phyloP scores from a whole-genome alignment of 2,113 vertebrate genomes.

The Neoarius graeffei region DNA sequence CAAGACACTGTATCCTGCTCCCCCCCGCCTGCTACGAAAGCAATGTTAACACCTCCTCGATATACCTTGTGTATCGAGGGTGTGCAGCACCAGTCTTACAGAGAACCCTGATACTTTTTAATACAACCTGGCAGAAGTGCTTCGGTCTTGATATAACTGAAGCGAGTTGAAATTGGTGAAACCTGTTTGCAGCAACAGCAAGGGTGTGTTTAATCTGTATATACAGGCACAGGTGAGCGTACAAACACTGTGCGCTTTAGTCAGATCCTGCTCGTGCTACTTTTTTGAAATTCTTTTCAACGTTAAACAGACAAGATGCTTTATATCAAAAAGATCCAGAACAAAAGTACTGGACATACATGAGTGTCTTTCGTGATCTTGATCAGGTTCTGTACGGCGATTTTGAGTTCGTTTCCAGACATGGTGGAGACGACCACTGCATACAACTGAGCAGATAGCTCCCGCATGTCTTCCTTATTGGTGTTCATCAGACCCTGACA shows the following conservation, averaged over 20 bases:
- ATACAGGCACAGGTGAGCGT: neutral
- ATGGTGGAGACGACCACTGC: slow-evolving; percentile 89
- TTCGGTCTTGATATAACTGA: no score
- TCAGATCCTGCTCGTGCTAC: neutral
- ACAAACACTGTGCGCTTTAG: neutral
- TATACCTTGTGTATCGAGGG: no score
- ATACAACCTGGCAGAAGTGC: no score
- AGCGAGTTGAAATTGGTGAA: neutral
- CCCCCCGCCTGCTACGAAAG: neutral
- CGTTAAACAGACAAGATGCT: neutral
- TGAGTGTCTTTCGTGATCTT: slow-evolving; percentile 93
- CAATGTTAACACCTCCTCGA: neutral
- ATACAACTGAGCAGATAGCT: slow-evolving; percentile 91
- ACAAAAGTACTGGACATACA: slow-evolving; percentile 67
- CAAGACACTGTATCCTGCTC: no score
- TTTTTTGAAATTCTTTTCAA: neutral
- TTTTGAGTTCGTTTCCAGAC: slow-evolving; percentile 86
- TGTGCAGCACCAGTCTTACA: neutral
- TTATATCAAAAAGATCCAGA: neutral
- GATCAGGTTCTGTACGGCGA: slow-evolving; percentile 85
- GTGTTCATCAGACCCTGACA: slow-evolving; percentile 91
- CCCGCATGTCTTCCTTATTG: slow-evolving; percentile 97
- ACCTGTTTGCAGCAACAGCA: neutral
- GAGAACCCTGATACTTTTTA: neutral
- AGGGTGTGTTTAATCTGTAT: neutral